Percentiles rank a stretch among this genome's conserved stretches.
Evolutionary conservation across 2,888 invertebrate genomes (phyloP).

Genomic region (Campopleginae sp.): DNA sequence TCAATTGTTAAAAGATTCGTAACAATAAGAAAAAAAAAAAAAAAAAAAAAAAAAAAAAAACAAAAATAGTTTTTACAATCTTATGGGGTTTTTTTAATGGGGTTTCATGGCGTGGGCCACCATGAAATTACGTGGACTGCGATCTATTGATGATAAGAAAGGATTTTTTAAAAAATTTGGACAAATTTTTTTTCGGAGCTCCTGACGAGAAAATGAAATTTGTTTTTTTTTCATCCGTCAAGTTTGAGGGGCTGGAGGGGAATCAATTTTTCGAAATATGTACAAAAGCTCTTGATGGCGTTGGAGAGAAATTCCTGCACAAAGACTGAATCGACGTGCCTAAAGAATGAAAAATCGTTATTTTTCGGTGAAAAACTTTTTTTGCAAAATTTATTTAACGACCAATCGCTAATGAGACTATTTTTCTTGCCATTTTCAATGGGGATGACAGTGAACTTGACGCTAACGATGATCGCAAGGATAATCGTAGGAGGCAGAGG

Average conservation of each 20-base stretch:
- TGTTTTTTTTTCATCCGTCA: too few relatives aligned
- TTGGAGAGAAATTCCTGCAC: neutral
- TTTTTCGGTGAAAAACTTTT: neutral
- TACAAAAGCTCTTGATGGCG: neutral
- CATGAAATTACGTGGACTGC: too few relatives aligned
- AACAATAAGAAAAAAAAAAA: too few relatives aligned
- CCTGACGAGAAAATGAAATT: neutral
- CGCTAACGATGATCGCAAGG: conserved; percentile 31
- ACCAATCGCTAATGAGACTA: neutral
- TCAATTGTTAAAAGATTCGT: too few relatives aligned
- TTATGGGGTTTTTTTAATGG: too few relatives aligned
- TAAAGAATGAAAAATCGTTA: neutral
- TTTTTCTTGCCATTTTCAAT: neutral
- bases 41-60: too few relatives aligned
- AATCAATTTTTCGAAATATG: neutral
- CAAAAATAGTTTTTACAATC: too few relatives aligned
- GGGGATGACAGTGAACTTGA: neutral
- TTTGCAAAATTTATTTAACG: neutral
- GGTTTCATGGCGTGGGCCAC: too few relatives aligned
- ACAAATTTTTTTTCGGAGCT: too few relatives aligned
- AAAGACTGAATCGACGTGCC: neutral
- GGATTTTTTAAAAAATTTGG: too few relatives aligned
- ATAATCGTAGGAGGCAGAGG: conserved; percentile 31
- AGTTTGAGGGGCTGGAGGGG: too few relatives aligned
- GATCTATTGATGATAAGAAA: too few relatives aligned